A percentile compares a stretch with the other conserved stretches of the same genome.
Evolutionary conservation across 2,797 vertebrate genomes (phyloP).

Genomic region (Gallinago nigripennis): DNA sequence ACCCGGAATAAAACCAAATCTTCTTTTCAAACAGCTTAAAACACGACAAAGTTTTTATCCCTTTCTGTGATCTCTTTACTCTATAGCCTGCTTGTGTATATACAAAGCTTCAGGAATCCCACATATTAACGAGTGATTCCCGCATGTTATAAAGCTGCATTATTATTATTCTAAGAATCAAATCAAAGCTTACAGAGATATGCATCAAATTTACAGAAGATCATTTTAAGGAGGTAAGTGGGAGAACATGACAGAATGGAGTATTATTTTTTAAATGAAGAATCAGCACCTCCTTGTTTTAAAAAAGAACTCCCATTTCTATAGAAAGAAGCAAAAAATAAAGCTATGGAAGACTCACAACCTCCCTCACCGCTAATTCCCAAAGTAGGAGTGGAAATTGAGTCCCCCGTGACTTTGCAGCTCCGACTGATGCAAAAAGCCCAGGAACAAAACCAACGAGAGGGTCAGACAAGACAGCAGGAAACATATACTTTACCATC

Average conservation of each 20-base stretch:
- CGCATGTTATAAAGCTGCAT: neutral
- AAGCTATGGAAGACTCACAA: neutral
- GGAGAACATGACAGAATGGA: neutral
- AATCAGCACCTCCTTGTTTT: neutral
- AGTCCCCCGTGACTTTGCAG: neutral
- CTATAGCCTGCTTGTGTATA: neutral
- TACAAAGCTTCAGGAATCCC: slow-evolving; percentile 13
- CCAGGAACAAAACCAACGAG: neutral
- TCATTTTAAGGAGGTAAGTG: neutral
- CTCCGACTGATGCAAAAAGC: neutral
- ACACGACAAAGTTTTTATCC: slow-evolving; percentile 21
- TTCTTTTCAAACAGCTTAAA: slow-evolving; percentile 51
- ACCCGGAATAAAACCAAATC: slow-evolving; percentile 54
- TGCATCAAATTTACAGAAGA: neutral
- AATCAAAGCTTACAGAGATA: neutral
- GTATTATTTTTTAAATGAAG: fast-evolving
- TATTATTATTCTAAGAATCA: neutral
- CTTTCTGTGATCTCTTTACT: slow-evolving; percentile 36
- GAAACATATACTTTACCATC: slow-evolving; percentile 87
- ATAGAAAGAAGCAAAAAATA: neutral
- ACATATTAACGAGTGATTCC: neutral
- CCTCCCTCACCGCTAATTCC: neutral
- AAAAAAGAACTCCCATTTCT: neutral
- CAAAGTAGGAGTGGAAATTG: fast-evolving
- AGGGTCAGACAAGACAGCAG: slow-evolving; percentile 22